phyloP scores from a whole-genome alignment of 2,113 vertebrate species.

The Lucifuga dentata region DNA sequence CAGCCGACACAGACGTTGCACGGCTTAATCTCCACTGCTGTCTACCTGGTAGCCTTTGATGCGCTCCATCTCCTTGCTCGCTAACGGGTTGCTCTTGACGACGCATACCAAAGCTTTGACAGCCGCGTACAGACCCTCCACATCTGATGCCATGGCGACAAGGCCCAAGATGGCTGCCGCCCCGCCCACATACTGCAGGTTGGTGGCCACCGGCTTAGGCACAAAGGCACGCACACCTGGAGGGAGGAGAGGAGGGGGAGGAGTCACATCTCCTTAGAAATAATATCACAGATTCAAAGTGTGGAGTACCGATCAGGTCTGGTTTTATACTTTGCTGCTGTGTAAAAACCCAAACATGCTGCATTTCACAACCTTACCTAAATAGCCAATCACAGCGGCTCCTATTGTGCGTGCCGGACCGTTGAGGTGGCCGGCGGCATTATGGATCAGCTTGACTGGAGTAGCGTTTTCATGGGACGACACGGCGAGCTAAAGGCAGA shows the following conservation, averaged over 20 bases:
- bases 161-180: conserved; percentile 97
- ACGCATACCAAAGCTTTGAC: conserved; percentile 98
- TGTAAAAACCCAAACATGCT: too few relatives aligned
- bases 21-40: too few relatives aligned
- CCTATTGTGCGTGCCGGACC: conserved; percentile 93
- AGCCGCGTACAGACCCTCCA: conserved; percentile 96
- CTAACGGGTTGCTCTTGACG: conserved; percentile 96
- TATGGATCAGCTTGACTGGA: conserved; percentile 94
- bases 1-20: too few relatives aligned
- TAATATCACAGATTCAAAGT: too few relatives aligned
- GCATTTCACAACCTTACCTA: conserved; percentile 81
- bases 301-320: too few relatives aligned
- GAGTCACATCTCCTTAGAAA: too few relatives aligned
- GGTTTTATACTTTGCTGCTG: too few relatives aligned
- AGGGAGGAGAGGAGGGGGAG: not conserved
- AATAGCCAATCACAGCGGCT: conserved; percentile 95
- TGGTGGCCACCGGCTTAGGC: conserved; percentile 96
- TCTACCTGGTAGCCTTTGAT: conserved; percentile 99
- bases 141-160: conserved; percentile 98
- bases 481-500: conserved; percentile 86
- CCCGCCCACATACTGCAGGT: conserved; percentile 95
- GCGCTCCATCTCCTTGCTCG: conserved; percentile 99
- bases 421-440: conserved; percentile 94
- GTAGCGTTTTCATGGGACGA: conserved; percentile 98
- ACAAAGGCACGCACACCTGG: conserved; percentile 95